These are phyloP conservation scores for Sicus ferrugineus DNA, from an alignment of 2,888 invertebrate species.

Conservation along the genomic window DNA sequence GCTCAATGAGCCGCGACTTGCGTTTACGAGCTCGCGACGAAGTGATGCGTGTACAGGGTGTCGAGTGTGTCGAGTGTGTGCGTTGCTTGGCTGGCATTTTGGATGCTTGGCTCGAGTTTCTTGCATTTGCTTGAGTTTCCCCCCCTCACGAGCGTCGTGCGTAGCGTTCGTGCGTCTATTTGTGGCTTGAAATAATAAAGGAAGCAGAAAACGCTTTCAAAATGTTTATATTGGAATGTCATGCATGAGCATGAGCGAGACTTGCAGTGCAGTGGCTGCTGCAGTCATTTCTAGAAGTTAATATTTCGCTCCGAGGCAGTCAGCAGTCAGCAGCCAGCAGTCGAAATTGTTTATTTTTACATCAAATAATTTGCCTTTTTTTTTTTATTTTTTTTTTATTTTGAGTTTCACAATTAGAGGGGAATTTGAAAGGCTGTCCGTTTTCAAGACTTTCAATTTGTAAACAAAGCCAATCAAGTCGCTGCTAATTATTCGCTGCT, in stretches of 20 bases:
- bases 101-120: background rate
- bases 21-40: constrained; percentile 14
- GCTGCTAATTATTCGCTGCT: too few relatives aligned
- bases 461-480: too few relatives aligned
- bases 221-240: background rate
- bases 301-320: background rate
- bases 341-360: background rate
- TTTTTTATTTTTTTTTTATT: background rate
- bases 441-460: too few relatives aligned
- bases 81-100: background rate
- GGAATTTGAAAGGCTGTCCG: too few relatives aligned
- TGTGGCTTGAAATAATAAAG: background rate
- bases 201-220: background rate
- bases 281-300: too few relatives aligned
- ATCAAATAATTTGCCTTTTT: background rate
- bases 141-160: too few relatives aligned
- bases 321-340: background rate
- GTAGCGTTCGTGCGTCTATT: too few relatives aligned
- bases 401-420: background rate
- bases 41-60: constrained; percentile 14
- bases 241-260: background rate
- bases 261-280: too few relatives aligned
- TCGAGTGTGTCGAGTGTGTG: background rate
- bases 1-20: constrained; percentile 23
- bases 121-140: background rate